Conservation (phyloP, 2,797 vertebrate species). For the Acanthornis magna region DNA sequence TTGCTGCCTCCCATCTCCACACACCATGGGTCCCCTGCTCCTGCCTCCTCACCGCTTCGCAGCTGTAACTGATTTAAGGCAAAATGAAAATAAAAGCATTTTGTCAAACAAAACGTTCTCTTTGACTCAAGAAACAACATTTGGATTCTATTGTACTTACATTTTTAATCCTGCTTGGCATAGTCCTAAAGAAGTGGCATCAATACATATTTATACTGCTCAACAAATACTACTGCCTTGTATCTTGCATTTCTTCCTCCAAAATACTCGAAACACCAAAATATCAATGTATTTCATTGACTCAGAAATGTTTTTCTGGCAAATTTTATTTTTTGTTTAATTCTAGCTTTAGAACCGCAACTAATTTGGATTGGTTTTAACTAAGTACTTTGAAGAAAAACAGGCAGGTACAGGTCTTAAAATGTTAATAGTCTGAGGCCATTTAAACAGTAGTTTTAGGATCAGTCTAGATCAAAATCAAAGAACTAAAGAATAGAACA, state of each 20-base stretch:
- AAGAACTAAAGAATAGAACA: background rate
- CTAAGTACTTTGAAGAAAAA: background rate
- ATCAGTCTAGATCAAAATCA: background rate
- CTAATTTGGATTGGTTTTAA: background rate
- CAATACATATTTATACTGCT: background rate
- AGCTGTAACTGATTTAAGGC: background rate
- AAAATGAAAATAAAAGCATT: constrained; percentile 31
- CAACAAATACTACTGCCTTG: background rate
- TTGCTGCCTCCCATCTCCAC: background rate
- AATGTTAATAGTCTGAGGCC: background rate
- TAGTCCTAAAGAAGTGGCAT: background rate
- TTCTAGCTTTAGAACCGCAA: background rate
- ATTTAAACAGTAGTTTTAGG: background rate
- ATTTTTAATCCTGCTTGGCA: background rate
- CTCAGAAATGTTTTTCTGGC: background rate
- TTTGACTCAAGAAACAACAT: background rate
- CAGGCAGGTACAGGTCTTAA: background rate
- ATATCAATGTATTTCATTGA: background rate
- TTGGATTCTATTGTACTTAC: constrained; percentile 13
- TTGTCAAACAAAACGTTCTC: background rate
- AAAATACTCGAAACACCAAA: background rate
- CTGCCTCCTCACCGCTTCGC: background rate
- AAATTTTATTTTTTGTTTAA: background rate
- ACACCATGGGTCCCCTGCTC: accelerated
- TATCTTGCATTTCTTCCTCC: background rate